Evolutionary conservation across 2,797 vertebrate genomes (phyloP), one percentile per base, ranked within the genome.

Genomic region (Bradypus variegatus): DNA sequence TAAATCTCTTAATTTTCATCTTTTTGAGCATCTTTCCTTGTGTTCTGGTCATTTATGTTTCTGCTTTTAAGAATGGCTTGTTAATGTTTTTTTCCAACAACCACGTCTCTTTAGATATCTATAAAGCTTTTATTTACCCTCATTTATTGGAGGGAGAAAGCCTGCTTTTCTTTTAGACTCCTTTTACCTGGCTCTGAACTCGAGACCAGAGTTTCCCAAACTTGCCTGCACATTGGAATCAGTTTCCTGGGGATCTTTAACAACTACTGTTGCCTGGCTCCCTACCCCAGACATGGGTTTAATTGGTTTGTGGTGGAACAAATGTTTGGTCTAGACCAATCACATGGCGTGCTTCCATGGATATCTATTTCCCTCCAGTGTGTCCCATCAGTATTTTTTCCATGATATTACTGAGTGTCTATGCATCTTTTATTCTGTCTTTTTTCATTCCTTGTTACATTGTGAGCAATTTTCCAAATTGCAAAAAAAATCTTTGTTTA

Each of bases 41-140:
- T 78, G 81, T 89, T 89, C 84, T 67, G 19, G 21, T 7, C 41
- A 79, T 83, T 92, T 92, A 41, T 81, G 25, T 64, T 90, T 73
- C 64, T 75, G 64, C 78, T 93, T 89, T 86, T 33, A 83, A 89
- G 62, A 87, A 41, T 88, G n/a, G n/a, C 58, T 65, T 79, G 67
- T 70, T 78, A 31, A 60, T 67, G 50, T 2, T 50, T 62, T 88
- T 73, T 91, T 45, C 15, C 75, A 77, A 87, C 78, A 45, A 65
- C 18, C 75, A 19, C 48, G 70, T 53, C 41, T 91, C 16, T 92
- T 94, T 62, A 70, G 18, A 70, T 69, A 75, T 93, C 55, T 58
- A 2, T 75, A 85, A 58, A 41, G 10, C 33, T 83, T 84, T 87
- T 62, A 89, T 48, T 90, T 81, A 33, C 25, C 41, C 5, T 92